phyloP scores from a whole-genome alignment of 2,113 vertebrate genomes.

The Hepsetus odoe region DNA sequence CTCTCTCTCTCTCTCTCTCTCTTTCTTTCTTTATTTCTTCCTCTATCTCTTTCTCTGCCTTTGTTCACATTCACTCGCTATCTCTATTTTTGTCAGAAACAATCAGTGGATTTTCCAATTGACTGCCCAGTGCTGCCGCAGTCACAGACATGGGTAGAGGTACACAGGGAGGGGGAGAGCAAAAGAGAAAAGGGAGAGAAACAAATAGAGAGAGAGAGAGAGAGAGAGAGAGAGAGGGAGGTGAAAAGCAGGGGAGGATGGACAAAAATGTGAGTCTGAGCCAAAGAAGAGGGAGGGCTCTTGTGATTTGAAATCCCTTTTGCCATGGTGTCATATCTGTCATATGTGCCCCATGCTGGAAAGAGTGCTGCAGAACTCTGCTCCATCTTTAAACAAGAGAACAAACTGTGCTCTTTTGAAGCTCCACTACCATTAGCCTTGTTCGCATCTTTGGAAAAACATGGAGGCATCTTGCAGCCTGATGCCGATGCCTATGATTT shows the following conservation, averaged over 20 bases:
- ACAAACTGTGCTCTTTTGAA: slow-evolving; percentile 4
- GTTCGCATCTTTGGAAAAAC: slow-evolving; percentile 25
- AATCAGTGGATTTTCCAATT: slow-evolving; percentile 77
- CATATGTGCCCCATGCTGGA: slow-evolving; percentile 38
- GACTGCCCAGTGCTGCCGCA: slow-evolving; percentile 71
- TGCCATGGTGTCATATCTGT: slow-evolving; percentile 62
- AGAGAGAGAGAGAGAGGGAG: neutral
- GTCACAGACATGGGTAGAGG: slow-evolving; percentile 64
- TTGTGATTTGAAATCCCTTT: slow-evolving; percentile 59
- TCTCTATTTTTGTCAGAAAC: slow-evolving; percentile 73
- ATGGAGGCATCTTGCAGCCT: slow-evolving; percentile 24
- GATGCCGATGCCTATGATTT: neutral
- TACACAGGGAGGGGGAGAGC: neutral
- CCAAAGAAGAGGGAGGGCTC: neutral
- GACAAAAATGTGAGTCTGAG: slow-evolving; percentile 52
- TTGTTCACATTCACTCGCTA: slow-evolving; percentile 41
- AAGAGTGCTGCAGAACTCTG: slow-evolving; percentile 28
- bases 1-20: neutral
- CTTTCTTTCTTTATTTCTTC: neutral
- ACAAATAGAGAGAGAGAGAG: neutral
- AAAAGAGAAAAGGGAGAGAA: neutral
- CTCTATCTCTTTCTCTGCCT: neutral
- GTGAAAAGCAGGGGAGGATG: neutral
- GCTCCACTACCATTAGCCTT: slow-evolving; percentile 24
- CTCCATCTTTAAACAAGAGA: slow-evolving; percentile 35